Conservation (phyloP, 2,888 invertebrate species). For the Dolichopus griseipennis region DNA sequence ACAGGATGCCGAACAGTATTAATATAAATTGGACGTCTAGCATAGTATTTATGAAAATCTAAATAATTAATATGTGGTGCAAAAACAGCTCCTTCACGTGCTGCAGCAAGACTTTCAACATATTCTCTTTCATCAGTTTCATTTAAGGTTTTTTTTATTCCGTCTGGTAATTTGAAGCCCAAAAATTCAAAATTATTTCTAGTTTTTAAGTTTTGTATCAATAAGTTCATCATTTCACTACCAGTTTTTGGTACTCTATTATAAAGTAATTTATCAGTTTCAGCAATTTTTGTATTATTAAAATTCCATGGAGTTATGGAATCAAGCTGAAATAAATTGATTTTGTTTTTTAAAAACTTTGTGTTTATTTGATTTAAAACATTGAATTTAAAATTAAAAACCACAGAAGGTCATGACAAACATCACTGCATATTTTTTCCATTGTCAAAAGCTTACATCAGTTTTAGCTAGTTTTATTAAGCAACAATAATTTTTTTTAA, state of each 20-base stretch:
- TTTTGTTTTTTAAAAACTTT: no score
- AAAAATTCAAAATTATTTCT: constrained; percentile 36
- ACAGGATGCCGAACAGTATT: constrained; percentile 82
- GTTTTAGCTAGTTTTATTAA: no score
- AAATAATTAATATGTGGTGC: constrained; percentile 81
- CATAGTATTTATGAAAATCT: constrained; percentile 67
- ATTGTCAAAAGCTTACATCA: no score
- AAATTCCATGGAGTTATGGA: not conserved
- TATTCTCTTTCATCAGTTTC: not conserved
- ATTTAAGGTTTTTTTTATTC: not conserved
- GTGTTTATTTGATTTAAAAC: no score
- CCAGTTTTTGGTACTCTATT: constrained; percentile 49
- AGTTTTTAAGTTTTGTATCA: constrained; percentile 55
- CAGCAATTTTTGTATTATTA: constrained; percentile 67
- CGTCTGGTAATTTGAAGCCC: not conserved
- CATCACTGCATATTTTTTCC: no score
- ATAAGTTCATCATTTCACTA: constrained; percentile 76
- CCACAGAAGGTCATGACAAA: no score
- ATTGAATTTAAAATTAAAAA: no score
- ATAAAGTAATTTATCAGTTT: constrained; percentile 57
- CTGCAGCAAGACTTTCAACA: not conserved
- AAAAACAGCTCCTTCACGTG: constrained; percentile 47
- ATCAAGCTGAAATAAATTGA: no score
- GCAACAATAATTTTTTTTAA: no score
- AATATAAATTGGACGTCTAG: constrained; percentile 75